These are phyloP conservation scores for Atta colombica DNA, from an alignment of 1,140 invertebrate genomes.

Conservation along the genomic window DNA sequence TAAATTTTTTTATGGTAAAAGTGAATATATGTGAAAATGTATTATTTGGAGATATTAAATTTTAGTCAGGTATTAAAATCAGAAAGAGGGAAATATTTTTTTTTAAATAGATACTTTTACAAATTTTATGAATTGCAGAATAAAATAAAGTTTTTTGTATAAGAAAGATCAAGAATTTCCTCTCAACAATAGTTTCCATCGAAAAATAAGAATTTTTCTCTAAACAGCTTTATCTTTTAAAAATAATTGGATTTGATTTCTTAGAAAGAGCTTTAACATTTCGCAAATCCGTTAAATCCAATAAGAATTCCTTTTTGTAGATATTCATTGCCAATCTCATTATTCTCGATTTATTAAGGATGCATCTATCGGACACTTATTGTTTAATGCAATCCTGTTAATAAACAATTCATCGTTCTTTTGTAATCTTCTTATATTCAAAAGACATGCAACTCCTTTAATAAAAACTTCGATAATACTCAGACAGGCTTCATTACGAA, in stretches of 20 bases:
- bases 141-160: not conserved
- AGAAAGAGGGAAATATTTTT: not conserved
- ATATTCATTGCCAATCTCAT: not conserved
- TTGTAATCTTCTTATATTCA: slow-evolving; percentile 29
- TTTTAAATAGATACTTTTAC: not conserved
- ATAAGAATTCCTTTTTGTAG: not conserved
- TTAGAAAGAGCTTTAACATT: slow-evolving; percentile 4
- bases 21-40: not conserved
- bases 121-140: not conserved
- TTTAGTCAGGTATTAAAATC: not conserved
- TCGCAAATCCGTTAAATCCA: not conserved
- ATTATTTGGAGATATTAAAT: not conserved
- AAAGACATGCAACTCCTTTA: not conserved
- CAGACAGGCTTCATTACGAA: slow-evolving; percentile 36
- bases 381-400: slow-evolving; percentile 26
- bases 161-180: not conserved
- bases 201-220: not conserved
- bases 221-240: slow-evolving; percentile 8
- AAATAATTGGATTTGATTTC: not conserved
- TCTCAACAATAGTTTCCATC: not conserved
- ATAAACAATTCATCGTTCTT: slow-evolving; percentile 32
- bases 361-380: slow-evolving; percentile 3
- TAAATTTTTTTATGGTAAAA: not conserved
- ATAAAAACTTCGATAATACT: slow-evolving; percentile 35
- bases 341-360: not conserved